Conservation (phyloP, 2,113 vertebrate genomes). For the Lepus americanus region DNA sequence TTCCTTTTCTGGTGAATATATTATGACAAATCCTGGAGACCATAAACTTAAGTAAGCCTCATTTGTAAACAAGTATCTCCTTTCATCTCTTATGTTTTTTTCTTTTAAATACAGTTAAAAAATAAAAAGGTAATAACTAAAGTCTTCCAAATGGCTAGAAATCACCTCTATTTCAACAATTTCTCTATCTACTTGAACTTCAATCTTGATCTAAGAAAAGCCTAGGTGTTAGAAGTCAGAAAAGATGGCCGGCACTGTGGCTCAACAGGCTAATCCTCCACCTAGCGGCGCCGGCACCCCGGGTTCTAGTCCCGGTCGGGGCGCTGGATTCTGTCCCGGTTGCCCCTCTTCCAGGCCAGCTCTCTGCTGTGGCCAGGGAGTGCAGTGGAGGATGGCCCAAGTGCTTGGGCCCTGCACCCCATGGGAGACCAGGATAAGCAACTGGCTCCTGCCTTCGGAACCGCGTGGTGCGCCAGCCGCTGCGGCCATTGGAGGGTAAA, state of each 20-base stretch:
- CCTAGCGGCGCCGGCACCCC: too few relatives aligned
- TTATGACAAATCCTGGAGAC: slow-evolving; percentile 17
- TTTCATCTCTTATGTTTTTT: slow-evolving; percentile 24
- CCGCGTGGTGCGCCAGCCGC: too few relatives aligned
- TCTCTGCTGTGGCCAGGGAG: too few relatives aligned
- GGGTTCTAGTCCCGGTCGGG: too few relatives aligned
- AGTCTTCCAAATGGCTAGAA: neutral
- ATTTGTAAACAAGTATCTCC: slow-evolving; percentile 50
- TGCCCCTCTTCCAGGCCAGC: too few relatives aligned
- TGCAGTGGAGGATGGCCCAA: too few relatives aligned
- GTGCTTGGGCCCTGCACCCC: too few relatives aligned
- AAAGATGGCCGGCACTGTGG: neutral
- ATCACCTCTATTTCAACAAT: slow-evolving; percentile 6
- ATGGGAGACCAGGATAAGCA: too few relatives aligned
- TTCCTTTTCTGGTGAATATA: slow-evolving; percentile 39
- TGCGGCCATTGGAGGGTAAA: too few relatives aligned
- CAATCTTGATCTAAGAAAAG: neutral
- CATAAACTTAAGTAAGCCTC: slow-evolving; percentile 28
- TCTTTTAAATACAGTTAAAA: slow-evolving; percentile 19
- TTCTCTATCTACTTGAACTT: slow-evolving; percentile 41
- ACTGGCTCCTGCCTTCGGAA: too few relatives aligned
- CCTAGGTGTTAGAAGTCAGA: neutral
- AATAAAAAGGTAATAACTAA: neutral
- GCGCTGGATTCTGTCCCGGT: too few relatives aligned
- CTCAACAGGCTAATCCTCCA: too few relatives aligned